phyloP scores from a whole-genome alignment of 1,140 invertebrate genomes.

The Ceratitis capitata region DNA sequence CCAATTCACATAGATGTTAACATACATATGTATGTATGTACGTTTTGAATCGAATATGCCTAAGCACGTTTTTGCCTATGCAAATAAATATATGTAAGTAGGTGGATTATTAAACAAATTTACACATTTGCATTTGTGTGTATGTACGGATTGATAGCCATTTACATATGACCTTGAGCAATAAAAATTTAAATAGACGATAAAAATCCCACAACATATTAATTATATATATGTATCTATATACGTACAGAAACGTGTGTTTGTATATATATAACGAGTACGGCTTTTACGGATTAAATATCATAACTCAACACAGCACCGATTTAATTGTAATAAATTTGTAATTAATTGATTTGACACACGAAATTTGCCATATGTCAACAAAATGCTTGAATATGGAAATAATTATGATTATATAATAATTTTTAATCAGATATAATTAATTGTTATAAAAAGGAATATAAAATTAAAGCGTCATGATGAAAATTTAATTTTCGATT shows the following conservation, averaged over 20 bases:
- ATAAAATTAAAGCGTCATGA: too few relatives aligned
- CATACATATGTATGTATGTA: not conserved
- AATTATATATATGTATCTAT: not conserved
- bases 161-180: not conserved
- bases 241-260: not conserved
- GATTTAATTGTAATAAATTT: not conserved
- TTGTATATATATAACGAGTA: too few relatives aligned
- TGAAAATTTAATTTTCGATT: too few relatives aligned
- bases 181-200: not conserved
- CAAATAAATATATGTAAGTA: not conserved
- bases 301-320: not conserved
- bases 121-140: not conserved
- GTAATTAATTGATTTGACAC: not conserved
- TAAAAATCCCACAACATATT: not conserved
- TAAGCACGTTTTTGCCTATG: not conserved
- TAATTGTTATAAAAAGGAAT: too few relatives aligned
- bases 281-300: not conserved
- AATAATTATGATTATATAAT: too few relatives aligned
- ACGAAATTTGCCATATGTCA: not conserved
- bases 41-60: too few relatives aligned
- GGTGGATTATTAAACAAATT: not conserved
- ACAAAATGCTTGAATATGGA: not conserved
- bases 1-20: not conserved
- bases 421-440: not conserved
- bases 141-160: not conserved